These are phyloP conservation scores for Chrysomela aeneicollis DNA, from an alignment of 2,888 invertebrate genomes.

Conservation along the genomic window DNA sequence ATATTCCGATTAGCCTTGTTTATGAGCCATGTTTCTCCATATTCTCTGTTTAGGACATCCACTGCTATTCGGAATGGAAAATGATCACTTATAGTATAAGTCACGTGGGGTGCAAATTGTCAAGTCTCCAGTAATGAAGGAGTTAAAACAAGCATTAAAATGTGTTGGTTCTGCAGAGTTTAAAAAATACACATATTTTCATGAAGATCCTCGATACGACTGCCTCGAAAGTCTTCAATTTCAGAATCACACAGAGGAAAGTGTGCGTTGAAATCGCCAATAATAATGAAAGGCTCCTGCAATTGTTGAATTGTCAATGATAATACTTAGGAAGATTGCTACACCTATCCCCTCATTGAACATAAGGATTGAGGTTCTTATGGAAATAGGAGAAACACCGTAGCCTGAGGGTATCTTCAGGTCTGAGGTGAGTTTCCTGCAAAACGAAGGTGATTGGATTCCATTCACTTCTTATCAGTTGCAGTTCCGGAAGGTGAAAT, in stretches of 20 bases:
- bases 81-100: neutral
- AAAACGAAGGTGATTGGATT: neutral
- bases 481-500: neutral
- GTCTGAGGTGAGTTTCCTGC: neutral
- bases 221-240: constrained; percentile 61
- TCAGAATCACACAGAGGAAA: neutral
- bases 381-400: neutral
- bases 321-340: too few species aligned
- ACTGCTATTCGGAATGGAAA: neutral
- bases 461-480: neutral
- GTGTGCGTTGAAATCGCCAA: constrained; percentile 8
- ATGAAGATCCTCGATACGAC: constrained; percentile 84
- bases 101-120: neutral
- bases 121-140: neutral
- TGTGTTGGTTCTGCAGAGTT: neutral
- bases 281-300: neutral
- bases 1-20: neutral
- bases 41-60: neutral
- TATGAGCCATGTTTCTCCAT: neutral
- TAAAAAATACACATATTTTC: constrained; percentile 55
- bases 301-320: too few species aligned
- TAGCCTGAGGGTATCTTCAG: neutral
- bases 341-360: neutral
- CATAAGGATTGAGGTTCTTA: neutral
- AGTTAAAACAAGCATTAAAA: neutral